phyloP scores from a whole-genome alignment of 2,797 vertebrate genomes.

The Premnoplex brunnescens region DNA sequence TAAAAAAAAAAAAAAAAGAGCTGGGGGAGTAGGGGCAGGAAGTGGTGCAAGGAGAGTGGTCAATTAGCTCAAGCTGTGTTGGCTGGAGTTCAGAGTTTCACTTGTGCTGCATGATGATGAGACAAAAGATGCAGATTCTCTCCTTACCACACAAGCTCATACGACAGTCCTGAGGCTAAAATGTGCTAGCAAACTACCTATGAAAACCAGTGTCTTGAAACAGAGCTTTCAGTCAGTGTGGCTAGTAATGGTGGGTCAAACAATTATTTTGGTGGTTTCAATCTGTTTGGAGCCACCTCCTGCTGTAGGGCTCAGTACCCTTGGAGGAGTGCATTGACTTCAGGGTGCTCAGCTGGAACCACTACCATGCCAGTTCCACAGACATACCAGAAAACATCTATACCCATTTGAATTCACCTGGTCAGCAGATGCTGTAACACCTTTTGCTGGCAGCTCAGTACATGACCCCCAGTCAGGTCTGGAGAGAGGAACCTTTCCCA shows the following conservation, averaged over 20 bases:
- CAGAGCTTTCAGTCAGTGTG: neutral
- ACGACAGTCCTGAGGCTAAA: neutral
- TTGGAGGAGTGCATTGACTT: neutral
- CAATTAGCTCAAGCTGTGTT: neutral
- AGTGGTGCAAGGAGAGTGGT: neutral
- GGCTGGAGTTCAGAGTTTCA: neutral
- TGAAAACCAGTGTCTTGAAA: neutral
- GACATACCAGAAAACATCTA: neutral
- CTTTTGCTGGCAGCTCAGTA: neutral
- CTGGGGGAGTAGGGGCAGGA: neutral
- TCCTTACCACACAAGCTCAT: rapidly evolving
- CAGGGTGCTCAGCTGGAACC: neutral
- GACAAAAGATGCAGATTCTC: neutral
- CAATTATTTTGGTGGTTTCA: neutral
- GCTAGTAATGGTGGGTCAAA: neutral
- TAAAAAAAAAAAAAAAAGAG: neutral
- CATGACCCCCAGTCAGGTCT: neutral
- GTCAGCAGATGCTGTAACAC: neutral
- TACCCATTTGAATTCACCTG: neutral
- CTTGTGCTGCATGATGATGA: neutral
- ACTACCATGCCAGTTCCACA: neutral
- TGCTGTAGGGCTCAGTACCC: neutral
- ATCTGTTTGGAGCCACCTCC: neutral
- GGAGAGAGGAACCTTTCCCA: neutral
- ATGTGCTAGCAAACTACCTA: neutral